These are phyloP conservation scores for Diplazon laetatorius DNA, from an alignment of 2,888 invertebrate species.

Conservation along the genomic window DNA sequence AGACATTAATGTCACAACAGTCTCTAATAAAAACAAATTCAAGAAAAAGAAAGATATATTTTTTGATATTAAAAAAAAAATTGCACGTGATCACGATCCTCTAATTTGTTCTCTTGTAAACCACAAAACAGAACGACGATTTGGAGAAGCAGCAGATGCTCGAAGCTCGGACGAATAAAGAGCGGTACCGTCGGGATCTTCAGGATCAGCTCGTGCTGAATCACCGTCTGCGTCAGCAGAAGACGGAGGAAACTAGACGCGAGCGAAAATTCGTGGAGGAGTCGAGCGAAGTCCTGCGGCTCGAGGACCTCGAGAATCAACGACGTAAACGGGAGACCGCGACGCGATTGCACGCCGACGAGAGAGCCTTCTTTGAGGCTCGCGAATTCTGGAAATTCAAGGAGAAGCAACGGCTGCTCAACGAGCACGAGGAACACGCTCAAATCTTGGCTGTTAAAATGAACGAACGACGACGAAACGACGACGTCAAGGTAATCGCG, in stretches of 20 bases:
- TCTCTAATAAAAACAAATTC: too few species aligned
- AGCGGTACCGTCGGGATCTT: constrained; percentile 61
- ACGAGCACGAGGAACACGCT: constrained; percentile 64
- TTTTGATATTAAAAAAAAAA: too few species aligned
- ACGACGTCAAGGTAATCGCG: constrained; percentile 40
- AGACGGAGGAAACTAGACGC: constrained; percentile 66
- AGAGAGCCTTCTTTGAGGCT: constrained; percentile 64
- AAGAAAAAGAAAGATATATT: too few species aligned
- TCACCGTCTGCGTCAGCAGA: constrained; percentile 60
- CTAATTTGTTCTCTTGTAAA: not conserved
- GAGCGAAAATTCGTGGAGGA: constrained; percentile 70
- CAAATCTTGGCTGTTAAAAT: constrained; percentile 57
- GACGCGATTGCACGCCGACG: constrained; percentile 60
- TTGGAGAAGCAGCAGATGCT: constrained; percentile 43
- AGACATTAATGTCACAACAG: too few species aligned
- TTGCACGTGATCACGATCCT: too few species aligned
- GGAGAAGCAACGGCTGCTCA: constrained; percentile 58
- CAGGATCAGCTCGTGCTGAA: constrained; percentile 69
- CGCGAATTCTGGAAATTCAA: constrained; percentile 65
- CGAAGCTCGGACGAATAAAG: constrained; percentile 39
- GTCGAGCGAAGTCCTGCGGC: constrained; percentile 42
- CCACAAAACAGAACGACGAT: constrained; percentile 37
- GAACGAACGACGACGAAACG: constrained; percentile 10
- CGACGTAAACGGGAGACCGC: constrained; percentile 53
- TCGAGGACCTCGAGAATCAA: constrained; percentile 58